phyloP scores from a whole-genome alignment of 2,797 vertebrate species.

The Helarctos malayanus region DNA sequence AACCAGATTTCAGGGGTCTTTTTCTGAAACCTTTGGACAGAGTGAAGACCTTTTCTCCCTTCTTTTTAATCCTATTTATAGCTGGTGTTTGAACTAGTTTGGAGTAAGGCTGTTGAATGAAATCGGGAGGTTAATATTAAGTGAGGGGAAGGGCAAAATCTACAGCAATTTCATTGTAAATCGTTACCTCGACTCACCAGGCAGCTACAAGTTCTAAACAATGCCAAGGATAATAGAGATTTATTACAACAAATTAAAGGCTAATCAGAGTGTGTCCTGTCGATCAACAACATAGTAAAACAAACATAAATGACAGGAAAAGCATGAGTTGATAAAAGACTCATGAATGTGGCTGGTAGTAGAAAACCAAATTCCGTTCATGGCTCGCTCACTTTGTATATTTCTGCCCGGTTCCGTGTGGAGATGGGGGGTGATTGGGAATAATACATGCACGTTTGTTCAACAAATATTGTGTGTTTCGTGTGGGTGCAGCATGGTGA shows the following conservation, averaged over 20 bases:
- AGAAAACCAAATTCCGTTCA: not conserved
- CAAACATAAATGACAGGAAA: conserved; percentile 54
- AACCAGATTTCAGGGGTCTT: not conserved
- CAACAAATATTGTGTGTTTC: not conserved
- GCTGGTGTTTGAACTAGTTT: not conserved
- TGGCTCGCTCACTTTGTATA: conserved; percentile 21
- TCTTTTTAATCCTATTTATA: not conserved
- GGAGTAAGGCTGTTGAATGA: not conserved
- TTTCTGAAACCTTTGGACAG: not conserved
- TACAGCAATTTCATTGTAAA: conserved; percentile 51
- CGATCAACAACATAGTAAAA: conserved; percentile 60
- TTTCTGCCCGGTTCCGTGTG: not conserved
- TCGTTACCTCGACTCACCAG: conserved; percentile 60
- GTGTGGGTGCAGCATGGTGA: not conserved
- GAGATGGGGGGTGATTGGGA: not conserved
- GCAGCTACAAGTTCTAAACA: conserved; percentile 53
- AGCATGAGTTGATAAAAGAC: not conserved
- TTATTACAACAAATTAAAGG: conserved; percentile 78
- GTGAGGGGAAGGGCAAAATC: conserved; percentile 31
- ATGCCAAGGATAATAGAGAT: conserved; percentile 73
- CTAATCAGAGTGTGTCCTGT: conserved; percentile 65
- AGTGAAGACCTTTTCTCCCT: not conserved
- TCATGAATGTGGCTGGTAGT: not conserved
- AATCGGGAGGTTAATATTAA: not conserved
- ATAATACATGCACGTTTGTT: not conserved